Percentiles rank a stretch among this genome's conserved stretches.
phyloP scores from a whole-genome alignment of 2,113 vertebrate genomes.

The Vulpes lagopus region DNA sequence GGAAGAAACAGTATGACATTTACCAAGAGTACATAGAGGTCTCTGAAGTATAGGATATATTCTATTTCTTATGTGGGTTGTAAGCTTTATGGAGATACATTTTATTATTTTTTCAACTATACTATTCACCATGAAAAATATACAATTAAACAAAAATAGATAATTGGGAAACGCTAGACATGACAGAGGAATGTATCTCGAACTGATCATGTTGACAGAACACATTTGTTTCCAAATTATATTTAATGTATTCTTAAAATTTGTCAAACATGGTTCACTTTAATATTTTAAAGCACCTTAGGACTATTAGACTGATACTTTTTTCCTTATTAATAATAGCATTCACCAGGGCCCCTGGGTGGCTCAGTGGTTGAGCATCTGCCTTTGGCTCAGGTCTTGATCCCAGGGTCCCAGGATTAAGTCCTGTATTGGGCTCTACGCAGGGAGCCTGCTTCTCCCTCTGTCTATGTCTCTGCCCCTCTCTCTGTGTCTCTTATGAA shows the following conservation, averaged over 20 bases:
- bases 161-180: not conserved
- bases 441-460: too few relatives aligned
- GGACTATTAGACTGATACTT: not conserved
- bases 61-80: not conserved
- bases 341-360: not conserved
- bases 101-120: not conserved
- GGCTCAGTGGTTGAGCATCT: too few relatives aligned
- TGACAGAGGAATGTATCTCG: not conserved
- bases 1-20: not conserved
- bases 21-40: not conserved
- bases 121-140: constrained; percentile 3
- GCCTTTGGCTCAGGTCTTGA: too few relatives aligned
- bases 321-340: not conserved
- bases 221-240: not conserved
- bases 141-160: not conserved
- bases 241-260: not conserved
- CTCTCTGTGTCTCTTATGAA: too few relatives aligned
- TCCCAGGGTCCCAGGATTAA: too few relatives aligned
- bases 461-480: too few relatives aligned
- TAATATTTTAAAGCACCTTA: not conserved
- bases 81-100: not conserved
- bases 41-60: not conserved
- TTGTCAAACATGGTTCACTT: not conserved
- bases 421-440: too few relatives aligned
- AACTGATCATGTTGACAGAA: not conserved